Evolutionary conservation across 2,797 vertebrate species (phyloP), one percentile per base, ranked within the genome.

Genomic region (Lutjanus campechanus): DNA sequence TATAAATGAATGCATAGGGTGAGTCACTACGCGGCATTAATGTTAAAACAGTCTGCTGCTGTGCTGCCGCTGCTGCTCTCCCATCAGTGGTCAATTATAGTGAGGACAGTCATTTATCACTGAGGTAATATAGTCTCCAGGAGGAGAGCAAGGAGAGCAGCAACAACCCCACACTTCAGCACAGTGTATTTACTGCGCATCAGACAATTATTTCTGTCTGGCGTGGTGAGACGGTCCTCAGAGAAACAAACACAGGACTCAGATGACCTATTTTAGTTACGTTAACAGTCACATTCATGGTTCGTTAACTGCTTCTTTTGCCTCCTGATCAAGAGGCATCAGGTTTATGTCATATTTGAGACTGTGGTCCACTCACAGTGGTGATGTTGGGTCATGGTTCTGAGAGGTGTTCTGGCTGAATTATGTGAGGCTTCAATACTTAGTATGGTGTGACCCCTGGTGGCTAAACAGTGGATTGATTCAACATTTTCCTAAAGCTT

Each of bases 391-490:
- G 49, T 58, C 69, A 69, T 40, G 67, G 15, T 58, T 49, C 29
- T 77, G 15, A 56, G 10, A 11, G 20, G 49, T 77, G 75, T 82
- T 76, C 81, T 70, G 50, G 1, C 60, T 83, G 54, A 82, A 77
- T 81, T 69, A 19, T 1, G 16, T 2, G 11, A 61, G 22, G 29
- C 16, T 29, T 63, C 65, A 77, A 16, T 15, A 0, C 16, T 83
- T 50, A 63, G 79, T 62, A 4, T 70, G 61, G 76, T 84, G 80
- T 77, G 90, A 88, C 91, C 96, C 85, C 96, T 98, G 85, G 89
- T 96, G 80, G 93, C 69, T 47, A n/a, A 55, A 76, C 11, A 75
- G 7, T 44, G 36, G 20, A 25, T 1, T 2, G 40, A 46, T 0
- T 56, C 7, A 16, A 53, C 40, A 8, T 25, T 60, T 69, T 55